A percentile compares a stretch with the other conserved stretches of the same genome.
Evolutionary conservation across 2,113 vertebrate genomes (phyloP).

Genomic region (Balaeniceps rex): DNA sequence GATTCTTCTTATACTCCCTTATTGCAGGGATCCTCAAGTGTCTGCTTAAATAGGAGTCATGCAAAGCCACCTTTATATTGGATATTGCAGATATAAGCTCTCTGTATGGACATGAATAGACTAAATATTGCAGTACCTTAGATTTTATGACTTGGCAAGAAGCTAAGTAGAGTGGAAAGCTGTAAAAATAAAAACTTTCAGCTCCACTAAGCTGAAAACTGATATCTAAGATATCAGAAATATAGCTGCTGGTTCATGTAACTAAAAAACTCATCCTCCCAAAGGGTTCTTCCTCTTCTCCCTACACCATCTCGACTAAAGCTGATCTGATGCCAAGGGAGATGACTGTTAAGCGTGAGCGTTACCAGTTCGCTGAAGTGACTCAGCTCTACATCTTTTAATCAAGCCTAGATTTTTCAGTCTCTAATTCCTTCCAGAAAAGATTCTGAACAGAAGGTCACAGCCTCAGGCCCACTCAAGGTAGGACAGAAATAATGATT

Average conservation of each 20-base stretch:
- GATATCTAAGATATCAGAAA: neutral
- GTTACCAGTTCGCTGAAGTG: neutral
- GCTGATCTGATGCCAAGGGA: neutral
- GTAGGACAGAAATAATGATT: neutral
- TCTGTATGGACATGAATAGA: neutral
- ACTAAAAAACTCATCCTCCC: neutral
- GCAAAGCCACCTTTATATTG: neutral
- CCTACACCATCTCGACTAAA: neutral
- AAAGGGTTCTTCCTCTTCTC: neutral
- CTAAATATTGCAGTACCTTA: slow-evolving; percentile 9
- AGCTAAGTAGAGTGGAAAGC: slow-evolving; percentile 31
- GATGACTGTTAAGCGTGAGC: neutral
- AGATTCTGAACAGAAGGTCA: neutral
- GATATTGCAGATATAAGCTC: slow-evolving; percentile 12
- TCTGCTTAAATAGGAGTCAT: neutral
- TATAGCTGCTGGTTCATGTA: neutral
- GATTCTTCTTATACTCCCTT: neutral
- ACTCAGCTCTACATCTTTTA: neutral
- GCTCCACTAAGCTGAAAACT: slow-evolving; percentile 23
- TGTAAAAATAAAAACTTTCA: slow-evolving; percentile 45
- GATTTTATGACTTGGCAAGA: slow-evolving; percentile 31
- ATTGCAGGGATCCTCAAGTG: neutral
- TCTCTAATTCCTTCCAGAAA: slow-evolving; percentile 7
- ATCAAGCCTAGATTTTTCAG: neutral
- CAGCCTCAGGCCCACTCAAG: neutral